Percentiles rank a stretch among this genome's conserved stretches.
These are phyloP conservation scores for Abscondita cerata DNA, from an alignment of 2,888 invertebrate species.

Conservation along the genomic window DNA sequence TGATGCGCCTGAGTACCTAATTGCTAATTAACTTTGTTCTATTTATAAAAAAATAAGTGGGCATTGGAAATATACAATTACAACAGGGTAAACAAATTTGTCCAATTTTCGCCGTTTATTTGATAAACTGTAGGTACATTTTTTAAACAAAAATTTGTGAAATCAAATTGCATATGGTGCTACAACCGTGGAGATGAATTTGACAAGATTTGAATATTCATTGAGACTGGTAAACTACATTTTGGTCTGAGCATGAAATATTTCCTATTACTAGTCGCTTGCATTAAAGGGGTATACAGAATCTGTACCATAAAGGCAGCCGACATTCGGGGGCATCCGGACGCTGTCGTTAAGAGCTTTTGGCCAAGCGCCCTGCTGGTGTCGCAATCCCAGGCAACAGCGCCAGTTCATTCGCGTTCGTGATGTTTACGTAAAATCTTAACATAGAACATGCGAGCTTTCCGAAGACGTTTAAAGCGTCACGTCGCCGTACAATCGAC, in stretches of 20 bases:
- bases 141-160: constrained; percentile 7
- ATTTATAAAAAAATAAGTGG: too few relatives aligned
- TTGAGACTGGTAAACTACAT: constrained; percentile 29
- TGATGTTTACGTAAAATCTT: constrained; percentile 28
- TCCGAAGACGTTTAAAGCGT: constrained; percentile 13
- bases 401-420: constrained; percentile 34
- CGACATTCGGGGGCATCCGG: constrained; percentile 33
- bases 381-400: constrained; percentile 35
- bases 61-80: too few relatives aligned
- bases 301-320: constrained; percentile 28
- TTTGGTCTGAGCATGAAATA: constrained; percentile 30
- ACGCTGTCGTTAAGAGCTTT: constrained; percentile 32
- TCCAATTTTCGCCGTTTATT: too few relatives aligned
- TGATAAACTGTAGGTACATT: too few relatives aligned
- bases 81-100: too few relatives aligned
- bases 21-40: too few relatives aligned
- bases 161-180: constrained; percentile 12
- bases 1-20: too few relatives aligned
- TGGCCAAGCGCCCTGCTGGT: constrained; percentile 35
- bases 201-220: constrained; percentile 31
- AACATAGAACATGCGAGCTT: constrained; percentile 17
- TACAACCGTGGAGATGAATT: constrained; percentile 22
- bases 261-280: constrained; percentile 24
- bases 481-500: background rate
- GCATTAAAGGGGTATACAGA: constrained; percentile 32